Evolutionary conservation across 2,113 vertebrate species (phyloP).

Genomic region (Lethenteron camtschaticum): DNA sequence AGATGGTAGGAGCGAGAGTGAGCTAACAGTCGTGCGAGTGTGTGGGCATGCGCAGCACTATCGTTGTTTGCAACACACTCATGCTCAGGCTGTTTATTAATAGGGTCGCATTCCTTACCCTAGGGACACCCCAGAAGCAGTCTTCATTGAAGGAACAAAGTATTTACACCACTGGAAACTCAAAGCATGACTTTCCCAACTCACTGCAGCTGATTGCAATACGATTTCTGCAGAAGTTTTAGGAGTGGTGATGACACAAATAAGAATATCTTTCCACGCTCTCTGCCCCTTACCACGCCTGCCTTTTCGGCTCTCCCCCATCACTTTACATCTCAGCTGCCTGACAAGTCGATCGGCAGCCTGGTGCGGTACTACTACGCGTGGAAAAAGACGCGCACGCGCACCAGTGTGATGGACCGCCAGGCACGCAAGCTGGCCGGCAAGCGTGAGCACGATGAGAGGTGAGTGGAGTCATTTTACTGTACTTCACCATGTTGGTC

Average conservation of each 20-base stretch:
- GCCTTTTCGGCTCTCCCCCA: background rate
- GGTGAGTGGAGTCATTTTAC: slow-evolving; percentile 20
- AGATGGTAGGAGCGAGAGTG: slow-evolving; percentile 50
- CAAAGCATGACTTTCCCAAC: background rate
- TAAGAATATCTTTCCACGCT: fast-evolving
- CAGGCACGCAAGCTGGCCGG: slow-evolving; percentile 73
- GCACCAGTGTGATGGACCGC: slow-evolving; percentile 87
- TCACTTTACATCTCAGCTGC: slow-evolving; percentile 36
- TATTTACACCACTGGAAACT: background rate
- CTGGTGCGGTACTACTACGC: slow-evolving; percentile 91
- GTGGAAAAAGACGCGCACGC: slow-evolving; percentile 91
- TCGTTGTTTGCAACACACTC: background rate
- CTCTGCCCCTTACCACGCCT: background rate
- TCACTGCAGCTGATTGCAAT: background rate
- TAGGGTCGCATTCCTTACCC: background rate
- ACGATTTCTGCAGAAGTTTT: background rate
- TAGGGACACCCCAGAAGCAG: background rate
- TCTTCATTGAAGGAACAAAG: background rate
- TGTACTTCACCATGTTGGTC: background rate
- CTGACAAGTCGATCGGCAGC: slow-evolving; percentile 86
- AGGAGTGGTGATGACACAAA: background rate
- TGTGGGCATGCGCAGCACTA: background rate
- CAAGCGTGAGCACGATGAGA: slow-evolving; percentile 70
- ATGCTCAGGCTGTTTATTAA: background rate
- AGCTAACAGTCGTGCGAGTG: too few species aligned